Evolutionary conservation across 1,140 invertebrate species (phyloP).

Genomic region (Drosophila guanche): DNA sequence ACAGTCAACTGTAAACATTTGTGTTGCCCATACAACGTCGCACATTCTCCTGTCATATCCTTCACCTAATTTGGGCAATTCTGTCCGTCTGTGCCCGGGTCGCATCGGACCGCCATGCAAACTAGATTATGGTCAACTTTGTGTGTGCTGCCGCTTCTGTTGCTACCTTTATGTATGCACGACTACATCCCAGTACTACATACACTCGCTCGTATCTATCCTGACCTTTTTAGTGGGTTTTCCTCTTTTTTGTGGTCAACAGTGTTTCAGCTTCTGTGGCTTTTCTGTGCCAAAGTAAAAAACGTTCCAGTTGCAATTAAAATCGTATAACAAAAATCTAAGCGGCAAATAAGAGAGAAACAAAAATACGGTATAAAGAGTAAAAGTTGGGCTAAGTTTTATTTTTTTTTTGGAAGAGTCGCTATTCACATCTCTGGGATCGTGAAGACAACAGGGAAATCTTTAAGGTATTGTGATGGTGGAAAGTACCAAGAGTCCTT

Average conservation of each 20-base stretch:
- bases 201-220: too few relatives aligned
- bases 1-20: slow-evolving; percentile 35
- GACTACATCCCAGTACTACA: too few relatives aligned
- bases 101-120: slow-evolving; percentile 22
- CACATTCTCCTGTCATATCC: slow-evolving; percentile 49
- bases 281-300: slow-evolving; percentile 24
- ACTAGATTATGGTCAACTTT: slow-evolving; percentile 75
- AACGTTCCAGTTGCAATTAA: slow-evolving; percentile 61
- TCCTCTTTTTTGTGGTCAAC: slow-evolving; percentile 40
- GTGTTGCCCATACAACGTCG: neutral
- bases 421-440: too few relatives aligned
- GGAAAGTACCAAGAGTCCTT: too few relatives aligned
- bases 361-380: slow-evolving; percentile 40
- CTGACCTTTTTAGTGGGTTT: slow-evolving; percentile 17
- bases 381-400: neutral
- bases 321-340: slow-evolving; percentile 31
- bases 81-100: neutral
- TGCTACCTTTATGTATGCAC: too few relatives aligned
- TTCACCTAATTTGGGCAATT: slow-evolving; percentile 69
- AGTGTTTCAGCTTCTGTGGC: slow-evolving; percentile 35
- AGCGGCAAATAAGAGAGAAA: slow-evolving; percentile 12
- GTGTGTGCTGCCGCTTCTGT: slow-evolving; percentile 4
- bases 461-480: too few relatives aligned
- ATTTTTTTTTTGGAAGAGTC: too few relatives aligned
- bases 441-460: too few relatives aligned